Evolutionary conservation across 2,113 vertebrate genomes (phyloP).

Genomic region (Mus spicilegus): DNA sequence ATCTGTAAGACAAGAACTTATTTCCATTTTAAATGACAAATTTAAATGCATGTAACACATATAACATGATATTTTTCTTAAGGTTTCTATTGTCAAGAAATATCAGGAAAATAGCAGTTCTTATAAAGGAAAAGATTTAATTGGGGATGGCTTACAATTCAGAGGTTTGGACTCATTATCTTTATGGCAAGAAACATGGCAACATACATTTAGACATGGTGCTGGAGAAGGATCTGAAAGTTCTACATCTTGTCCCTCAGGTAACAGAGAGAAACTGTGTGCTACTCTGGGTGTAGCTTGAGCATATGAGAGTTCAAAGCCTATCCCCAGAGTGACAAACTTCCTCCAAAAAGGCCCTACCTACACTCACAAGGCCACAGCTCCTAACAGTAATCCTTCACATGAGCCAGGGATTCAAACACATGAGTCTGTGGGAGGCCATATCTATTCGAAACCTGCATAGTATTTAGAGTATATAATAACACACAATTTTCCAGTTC

Average conservation of each 20-base stretch:
- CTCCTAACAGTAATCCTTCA: background rate
- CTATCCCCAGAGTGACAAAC: background rate
- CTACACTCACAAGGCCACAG: background rate
- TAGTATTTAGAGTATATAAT: background rate
- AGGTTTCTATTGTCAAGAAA: background rate
- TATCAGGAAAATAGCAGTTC: background rate
- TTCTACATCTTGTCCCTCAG: too few species aligned
- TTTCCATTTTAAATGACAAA: background rate
- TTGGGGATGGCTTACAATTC: background rate
- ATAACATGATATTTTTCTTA: background rate
- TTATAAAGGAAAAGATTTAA: background rate
- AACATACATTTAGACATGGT: background rate
- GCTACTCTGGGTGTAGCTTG: background rate
- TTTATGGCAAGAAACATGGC: too few species aligned
- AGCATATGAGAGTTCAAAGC: too few species aligned
- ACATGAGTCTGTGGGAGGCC: background rate
- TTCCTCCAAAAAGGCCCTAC: background rate
- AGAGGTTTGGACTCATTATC: background rate
- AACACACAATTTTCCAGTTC: accelerated
- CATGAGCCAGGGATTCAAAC: background rate
- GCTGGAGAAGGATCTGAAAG: too few species aligned
- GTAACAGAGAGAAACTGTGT: background rate
- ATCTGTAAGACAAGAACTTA: too few species aligned
- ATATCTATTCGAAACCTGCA: background rate
- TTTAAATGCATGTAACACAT: too few species aligned